Percentiles rank a stretch among this genome's conserved stretches.
These are phyloP conservation scores for Bettongia penicillata DNA, from an alignment of 2,113 vertebrate species.

Conservation along the genomic window DNA sequence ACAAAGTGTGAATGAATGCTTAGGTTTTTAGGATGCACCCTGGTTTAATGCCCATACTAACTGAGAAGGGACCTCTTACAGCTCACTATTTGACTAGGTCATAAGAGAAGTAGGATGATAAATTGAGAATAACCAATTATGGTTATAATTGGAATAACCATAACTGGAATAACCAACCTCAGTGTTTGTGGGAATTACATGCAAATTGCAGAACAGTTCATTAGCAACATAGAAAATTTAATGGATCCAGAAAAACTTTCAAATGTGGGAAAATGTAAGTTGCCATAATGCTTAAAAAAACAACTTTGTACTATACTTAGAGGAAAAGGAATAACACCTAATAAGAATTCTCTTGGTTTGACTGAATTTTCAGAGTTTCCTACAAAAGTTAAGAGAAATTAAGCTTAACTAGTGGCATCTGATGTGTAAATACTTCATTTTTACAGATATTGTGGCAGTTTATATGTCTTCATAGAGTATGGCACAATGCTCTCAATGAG, in stretches of 20 bases:
- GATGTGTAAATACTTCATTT: slow-evolving; percentile 73
- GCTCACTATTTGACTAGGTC: background rate
- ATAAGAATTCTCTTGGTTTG: slow-evolving; percentile 55
- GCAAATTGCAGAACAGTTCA: slow-evolving; percentile 3
- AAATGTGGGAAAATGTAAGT: slow-evolving; percentile 14
- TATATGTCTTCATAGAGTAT: slow-evolving; percentile 72
- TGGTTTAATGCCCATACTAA: background rate
- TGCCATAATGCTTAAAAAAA: slow-evolving; percentile 23
- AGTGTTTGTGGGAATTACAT: background rate
- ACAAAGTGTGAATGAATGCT: background rate
- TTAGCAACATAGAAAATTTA: slow-evolving; percentile 17
- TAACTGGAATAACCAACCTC: background rate
- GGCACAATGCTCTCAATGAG: slow-evolving; percentile 66
- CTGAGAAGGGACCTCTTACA: background rate
- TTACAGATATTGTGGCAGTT: slow-evolving; percentile 67
- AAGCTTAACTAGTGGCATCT: slow-evolving; percentile 75
- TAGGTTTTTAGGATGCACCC: background rate
- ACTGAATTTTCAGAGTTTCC: slow-evolving; percentile 65
- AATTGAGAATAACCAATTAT: background rate
- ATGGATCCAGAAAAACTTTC: background rate
- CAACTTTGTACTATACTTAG: background rate
- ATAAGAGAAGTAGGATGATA: background rate
- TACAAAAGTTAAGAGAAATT: slow-evolving; percentile 75
- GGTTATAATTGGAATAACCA: no score
- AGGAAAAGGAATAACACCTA: background rate